A percentile compares a stretch with the other conserved stretches of the same genome.
Conservation (phyloP, 1,140 invertebrate species). For the Melanaphis sacchari region DNA sequence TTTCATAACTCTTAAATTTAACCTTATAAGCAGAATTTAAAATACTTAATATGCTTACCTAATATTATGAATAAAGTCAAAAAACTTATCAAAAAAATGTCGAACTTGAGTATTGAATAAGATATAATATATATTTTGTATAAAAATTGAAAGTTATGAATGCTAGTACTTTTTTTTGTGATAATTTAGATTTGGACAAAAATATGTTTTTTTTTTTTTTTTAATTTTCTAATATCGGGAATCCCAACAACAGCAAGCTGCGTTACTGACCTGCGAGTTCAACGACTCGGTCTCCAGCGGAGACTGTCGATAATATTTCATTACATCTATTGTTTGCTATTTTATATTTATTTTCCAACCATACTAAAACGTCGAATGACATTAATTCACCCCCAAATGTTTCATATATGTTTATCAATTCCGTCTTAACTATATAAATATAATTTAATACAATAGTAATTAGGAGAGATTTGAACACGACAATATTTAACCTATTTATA, state of each 20-base stretch:
- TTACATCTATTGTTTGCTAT: not conserved
- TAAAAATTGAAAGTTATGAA: no score
- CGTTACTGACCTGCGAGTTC: not conserved
- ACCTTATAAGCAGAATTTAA: no score
- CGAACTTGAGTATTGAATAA: no score
- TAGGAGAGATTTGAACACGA: not conserved
- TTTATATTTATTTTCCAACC: not conserved
- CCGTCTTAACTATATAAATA: not conserved
- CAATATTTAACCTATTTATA: not conserved
- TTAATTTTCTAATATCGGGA: not conserved
- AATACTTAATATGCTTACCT: no score
- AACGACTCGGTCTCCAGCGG: not conserved
- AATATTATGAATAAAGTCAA: no score
- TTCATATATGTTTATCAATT: not conserved
- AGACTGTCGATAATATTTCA: not conserved
- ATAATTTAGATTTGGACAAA: no score
- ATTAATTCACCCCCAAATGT: not conserved
- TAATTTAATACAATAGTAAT: no score
- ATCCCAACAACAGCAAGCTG: not conserved
- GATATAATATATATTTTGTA: no score
- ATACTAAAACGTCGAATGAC: not conserved
- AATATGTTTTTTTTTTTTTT: not conserved
- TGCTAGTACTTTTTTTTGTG: no score
- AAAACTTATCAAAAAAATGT: no score
- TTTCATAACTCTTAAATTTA: no score